Evolutionary conservation across 2,113 vertebrate species (phyloP), one percentile per base, ranked within the genome.

Genomic region (Hippopotamus amphibius): DNA sequence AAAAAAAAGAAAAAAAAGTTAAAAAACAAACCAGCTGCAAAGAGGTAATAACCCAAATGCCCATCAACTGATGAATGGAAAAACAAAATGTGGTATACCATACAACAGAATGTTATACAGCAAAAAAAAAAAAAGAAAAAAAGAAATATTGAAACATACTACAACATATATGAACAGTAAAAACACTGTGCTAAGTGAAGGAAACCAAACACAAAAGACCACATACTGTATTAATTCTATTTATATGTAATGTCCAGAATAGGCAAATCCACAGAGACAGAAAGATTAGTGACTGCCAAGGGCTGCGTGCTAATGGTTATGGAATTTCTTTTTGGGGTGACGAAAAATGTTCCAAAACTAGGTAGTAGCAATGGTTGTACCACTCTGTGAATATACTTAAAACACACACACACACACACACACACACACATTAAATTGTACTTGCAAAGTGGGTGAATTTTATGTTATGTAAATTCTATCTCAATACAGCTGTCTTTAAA

Each of bases 261-360:
- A 87, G n/a, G 17, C 30, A 81, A 87, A 72, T 66, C 57, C 28
- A 57, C 7, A 88, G 17, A 69, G 66, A 92, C 22, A 88, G 69
- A 84, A 84, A 89, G 24, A 48, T 86, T 65, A 72, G 24, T 61
- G 26, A 22, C 37, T 71, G 43, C 43, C n/a, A 30, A 82, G 41
- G n/a, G 53, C 24, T 50, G 21, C 89, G 13, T 86, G 61, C 46
- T 90, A 71, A 77, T 16, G 26, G 33, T 24, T 66, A 83, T 33
- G 33, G 22, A 8, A 63, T 50, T 93, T 85, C 55, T 61, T 84
- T 85, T 15, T 63, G 22, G 50, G 46, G 16, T 89, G 28, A 90
- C 63, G 30, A 84, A 89, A 89, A 84, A 84, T 53, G 7, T 79
- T 84, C 37, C 87, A 92, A 71, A 90, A 86, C 66, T 74, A 81